Conservation (phyloP, 2,113 vertebrate genomes). For the Pseudorasbora parva region DNA sequence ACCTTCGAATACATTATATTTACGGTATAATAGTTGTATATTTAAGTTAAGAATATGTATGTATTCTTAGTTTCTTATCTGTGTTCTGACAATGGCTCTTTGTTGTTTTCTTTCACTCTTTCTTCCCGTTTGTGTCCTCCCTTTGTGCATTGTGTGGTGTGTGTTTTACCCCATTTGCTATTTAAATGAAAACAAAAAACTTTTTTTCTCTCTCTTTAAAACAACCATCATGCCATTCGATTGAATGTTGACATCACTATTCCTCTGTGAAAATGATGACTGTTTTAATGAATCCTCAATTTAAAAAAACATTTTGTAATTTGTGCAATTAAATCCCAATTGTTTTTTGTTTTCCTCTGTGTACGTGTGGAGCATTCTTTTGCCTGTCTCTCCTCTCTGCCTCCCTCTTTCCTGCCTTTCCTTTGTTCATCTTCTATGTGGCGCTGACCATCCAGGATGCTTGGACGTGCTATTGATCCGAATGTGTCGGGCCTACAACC, state of each 20-base stretch:
- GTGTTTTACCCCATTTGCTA: constrained; percentile 16
- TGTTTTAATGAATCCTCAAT: constrained; percentile 13
- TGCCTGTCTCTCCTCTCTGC: not conserved
- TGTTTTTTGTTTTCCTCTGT: constrained; percentile 37
- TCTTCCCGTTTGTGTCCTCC: not conserved
- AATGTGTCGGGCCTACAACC: constrained; percentile 88
- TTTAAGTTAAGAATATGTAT: not conserved
- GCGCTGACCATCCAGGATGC: constrained; percentile 79
- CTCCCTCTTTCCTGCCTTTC: constrained; percentile 27
- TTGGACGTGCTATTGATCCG: constrained; percentile 89
- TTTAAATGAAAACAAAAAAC: constrained; percentile 30
- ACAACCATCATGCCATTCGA: constrained; percentile 27
- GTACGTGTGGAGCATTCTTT: not conserved
- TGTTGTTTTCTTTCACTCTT: constrained; percentile 16
- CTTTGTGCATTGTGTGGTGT: constrained; percentile 11
- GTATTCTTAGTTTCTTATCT: not conserved
- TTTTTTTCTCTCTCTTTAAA: not conserved
- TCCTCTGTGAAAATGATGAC: not conserved
- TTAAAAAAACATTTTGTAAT: constrained; percentile 14
- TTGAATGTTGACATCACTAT: not conserved
- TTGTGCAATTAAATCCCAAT: constrained; percentile 11
- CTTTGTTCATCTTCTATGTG: constrained; percentile 59
- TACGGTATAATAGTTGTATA: not conserved
- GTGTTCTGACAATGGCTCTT: constrained; percentile 30
- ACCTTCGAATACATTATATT: not conserved